Conservation (phyloP, 1,140 invertebrate genomes). For the Eurosta solidaginis region DNA sequence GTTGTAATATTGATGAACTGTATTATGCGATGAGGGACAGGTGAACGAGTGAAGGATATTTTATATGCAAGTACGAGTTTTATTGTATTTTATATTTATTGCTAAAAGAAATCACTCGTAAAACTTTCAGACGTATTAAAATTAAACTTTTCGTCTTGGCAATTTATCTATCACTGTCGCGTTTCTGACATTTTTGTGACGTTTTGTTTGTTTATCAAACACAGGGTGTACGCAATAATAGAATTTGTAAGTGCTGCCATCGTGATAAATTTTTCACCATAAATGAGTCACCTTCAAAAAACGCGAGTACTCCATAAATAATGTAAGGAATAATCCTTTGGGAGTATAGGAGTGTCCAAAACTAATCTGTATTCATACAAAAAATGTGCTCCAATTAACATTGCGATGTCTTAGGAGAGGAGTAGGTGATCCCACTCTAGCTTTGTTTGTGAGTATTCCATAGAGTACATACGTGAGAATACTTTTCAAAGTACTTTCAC, state of each 20-base stretch:
- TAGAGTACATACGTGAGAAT: no score
- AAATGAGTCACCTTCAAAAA: not conserved
- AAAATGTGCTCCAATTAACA: no score
- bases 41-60: slow-evolving; percentile 16
- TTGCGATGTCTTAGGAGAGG: no score
- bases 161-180: slow-evolving; percentile 9
- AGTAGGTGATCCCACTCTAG: no score
- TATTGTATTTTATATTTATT: not conserved
- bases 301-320: no score
- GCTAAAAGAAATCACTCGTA: not conserved
- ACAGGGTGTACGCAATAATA: not conserved
- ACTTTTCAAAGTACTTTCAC: no score
- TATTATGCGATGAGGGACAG: no score
- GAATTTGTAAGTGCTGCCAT: not conserved
- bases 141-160: not conserved
- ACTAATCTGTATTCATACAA: no score
- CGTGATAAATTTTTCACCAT: not conserved
- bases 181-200: not conserved
- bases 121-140: not conserved
- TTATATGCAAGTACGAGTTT: not conserved
- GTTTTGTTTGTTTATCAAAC: not conserved
- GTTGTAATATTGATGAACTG: no score
- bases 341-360: no score
- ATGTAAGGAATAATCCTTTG: no score
- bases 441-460: no score